phyloP scores from a whole-genome alignment of 2,113 vertebrate species.

The Synchiropus splendidus region DNA sequence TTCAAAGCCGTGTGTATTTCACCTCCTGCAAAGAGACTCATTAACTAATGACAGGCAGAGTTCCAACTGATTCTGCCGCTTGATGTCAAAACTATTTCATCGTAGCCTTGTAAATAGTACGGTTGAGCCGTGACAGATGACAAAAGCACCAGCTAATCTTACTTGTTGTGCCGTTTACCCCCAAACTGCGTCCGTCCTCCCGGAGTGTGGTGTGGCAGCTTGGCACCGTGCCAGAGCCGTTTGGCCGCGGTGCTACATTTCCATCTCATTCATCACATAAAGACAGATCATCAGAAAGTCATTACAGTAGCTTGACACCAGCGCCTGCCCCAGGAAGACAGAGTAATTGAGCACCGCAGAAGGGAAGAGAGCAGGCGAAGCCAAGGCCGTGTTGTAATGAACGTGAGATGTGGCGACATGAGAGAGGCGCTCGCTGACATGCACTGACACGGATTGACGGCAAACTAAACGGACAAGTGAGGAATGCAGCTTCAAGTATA shows the following conservation, averaged over 20 bases:
- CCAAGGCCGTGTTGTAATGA: slow-evolving; percentile 72
- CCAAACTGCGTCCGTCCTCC: slow-evolving; percentile 11
- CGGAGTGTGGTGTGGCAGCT: slow-evolving; percentile 39
- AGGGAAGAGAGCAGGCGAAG: slow-evolving; percentile 60
- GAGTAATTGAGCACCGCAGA: slow-evolving; percentile 83
- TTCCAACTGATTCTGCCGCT: slow-evolving; percentile 11
- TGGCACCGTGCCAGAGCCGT: slow-evolving; percentile 49
- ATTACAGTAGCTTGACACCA: slow-evolving; percentile 74
- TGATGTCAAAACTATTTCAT: slow-evolving; percentile 15
- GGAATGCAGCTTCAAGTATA: slow-evolving; percentile 2
- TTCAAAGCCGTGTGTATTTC: slow-evolving; percentile 13
- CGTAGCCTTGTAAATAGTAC: slow-evolving; percentile 4
- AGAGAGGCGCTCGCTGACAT: slow-evolving; percentile 16
- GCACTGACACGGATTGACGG: slow-evolving; percentile 26
- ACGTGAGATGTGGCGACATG: slow-evolving; percentile 56
- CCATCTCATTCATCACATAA: slow-evolving; percentile 81
- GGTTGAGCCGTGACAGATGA: slow-evolving; percentile 16
- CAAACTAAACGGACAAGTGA: slow-evolving; percentile 24
- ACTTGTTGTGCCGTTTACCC: slow-evolving; percentile 36
- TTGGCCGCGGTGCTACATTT: slow-evolving; percentile 67
- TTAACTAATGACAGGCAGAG: slow-evolving; percentile 32
- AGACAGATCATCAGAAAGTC: slow-evolving; percentile 81
- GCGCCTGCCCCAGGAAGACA: slow-evolving; percentile 69
- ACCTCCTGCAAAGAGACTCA: slow-evolving; percentile 14
- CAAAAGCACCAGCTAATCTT: slow-evolving; percentile 37